Evolutionary conservation across 2,888 invertebrate species (phyloP), one percentile per base, ranked within the genome.

Genomic region (Arge pagana): DNA sequence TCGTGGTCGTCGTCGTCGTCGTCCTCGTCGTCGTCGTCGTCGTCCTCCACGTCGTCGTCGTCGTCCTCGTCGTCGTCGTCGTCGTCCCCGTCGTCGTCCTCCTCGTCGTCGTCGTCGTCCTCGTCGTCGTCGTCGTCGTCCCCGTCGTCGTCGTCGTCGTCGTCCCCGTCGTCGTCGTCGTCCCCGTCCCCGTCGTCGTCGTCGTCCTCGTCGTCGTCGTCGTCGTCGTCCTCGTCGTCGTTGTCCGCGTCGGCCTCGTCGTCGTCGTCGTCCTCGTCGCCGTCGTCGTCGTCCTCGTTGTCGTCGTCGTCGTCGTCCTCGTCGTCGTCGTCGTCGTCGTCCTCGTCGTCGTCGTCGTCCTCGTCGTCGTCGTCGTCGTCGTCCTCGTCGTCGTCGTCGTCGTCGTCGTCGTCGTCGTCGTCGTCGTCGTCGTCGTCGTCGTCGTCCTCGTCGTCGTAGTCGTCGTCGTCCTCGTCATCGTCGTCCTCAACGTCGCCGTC

Each of bases 51-150:
- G 7, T 26, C 28, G 28, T 26, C 28, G 28, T 26, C 28, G 28
- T 26, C 28, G 28, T 26, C 28, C 28, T 26, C 28, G 28, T 26
- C 28, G 28, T 26, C 28, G 28, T 26, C 10, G 28, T 26, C 28
- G 7, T 26, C 28, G 28, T 26, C 28, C 28, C 10, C 7, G 28
- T 26, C 28, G 28, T 26, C 28, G 28, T 26, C 28, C 28, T 26
- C 28, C 28, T 26, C 28, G 7, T 49, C 39, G 19, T 18, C 36
- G 36, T 42, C 40, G 4, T 24, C 28, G 28, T 26, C 28, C 7
- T 26, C 10, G 28, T 26, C 28, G 10, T 26, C 28, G 28, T 26
- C 28, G 28, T 26, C 28, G 28, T 26, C 28, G 7, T 26, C 28
- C 28, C 10, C 28, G 28, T 26, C 28, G 28, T 26, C 28, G 10